Percentiles rank a stretch among this genome's conserved stretches.
phyloP scores from a whole-genome alignment of 2,888 invertebrate species.

The Apamea epomidion region DNA sequence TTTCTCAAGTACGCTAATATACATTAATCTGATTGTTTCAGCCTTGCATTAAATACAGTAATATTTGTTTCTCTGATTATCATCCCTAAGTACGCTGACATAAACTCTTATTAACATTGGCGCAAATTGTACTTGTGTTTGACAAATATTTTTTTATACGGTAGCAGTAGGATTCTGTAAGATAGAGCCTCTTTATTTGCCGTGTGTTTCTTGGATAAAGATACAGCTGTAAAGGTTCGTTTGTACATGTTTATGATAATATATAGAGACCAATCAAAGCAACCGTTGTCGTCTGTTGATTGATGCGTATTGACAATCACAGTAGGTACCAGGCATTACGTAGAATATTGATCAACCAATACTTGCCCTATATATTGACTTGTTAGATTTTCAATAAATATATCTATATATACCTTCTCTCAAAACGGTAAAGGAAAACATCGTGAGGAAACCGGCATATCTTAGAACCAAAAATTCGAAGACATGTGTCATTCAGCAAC shows the following conservation, averaged over 20 bases:
- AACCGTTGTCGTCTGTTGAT: constrained; percentile 55
- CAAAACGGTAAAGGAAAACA: not conserved
- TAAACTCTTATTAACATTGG: constrained; percentile 42
- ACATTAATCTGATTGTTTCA: constrained; percentile 37
- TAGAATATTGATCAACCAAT: constrained; percentile 30
- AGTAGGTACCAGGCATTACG: constrained; percentile 24
- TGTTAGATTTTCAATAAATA: constrained; percentile 7
- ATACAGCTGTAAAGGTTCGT: constrained; percentile 28
- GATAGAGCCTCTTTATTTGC: constrained; percentile 22
- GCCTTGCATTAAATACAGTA: constrained; percentile 23
- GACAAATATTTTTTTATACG: constrained; percentile 36
- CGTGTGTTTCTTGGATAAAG: constrained; percentile 30
- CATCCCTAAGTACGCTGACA: constrained; percentile 29
- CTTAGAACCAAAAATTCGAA: not conserved
- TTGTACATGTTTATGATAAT: constrained; percentile 20
- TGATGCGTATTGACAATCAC: constrained; percentile 55
- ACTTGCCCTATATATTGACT: not conserved
- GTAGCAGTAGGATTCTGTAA: constrained; percentile 27
- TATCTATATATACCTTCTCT: not conserved
- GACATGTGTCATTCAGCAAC: not conserved
- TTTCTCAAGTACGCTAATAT: constrained; percentile 30
- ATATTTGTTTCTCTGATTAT: constrained; percentile 38
- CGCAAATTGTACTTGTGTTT: constrained; percentile 39
- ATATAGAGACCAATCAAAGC: constrained; percentile 49
- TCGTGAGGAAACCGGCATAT: not conserved